Conservation (phyloP, 2,797 vertebrate species). For the Gila robusta region DNA sequence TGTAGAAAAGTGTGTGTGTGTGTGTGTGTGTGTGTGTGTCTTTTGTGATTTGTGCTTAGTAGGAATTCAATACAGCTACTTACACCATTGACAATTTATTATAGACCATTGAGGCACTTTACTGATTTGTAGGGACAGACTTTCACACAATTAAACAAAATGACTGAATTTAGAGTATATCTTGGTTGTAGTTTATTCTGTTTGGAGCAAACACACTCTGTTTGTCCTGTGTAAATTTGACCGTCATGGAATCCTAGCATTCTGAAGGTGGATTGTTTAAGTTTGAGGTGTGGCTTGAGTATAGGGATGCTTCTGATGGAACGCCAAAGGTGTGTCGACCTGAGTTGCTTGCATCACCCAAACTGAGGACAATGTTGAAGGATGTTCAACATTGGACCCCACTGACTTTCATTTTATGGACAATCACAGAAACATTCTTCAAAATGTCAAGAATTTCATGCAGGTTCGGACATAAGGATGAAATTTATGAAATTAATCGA, state of each 20-base stretch:
- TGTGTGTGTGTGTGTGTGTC: neutral
- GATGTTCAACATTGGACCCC: neutral
- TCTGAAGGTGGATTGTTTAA: constrained; percentile 23
- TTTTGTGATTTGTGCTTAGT: constrained; percentile 26
- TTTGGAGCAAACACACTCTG: no score
- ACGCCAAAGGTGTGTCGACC: constrained; percentile 17
- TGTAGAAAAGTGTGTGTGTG: neutral
- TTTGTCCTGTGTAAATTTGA: constrained; percentile 22
- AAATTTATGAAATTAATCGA: no score
- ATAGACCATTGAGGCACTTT: constrained; percentile 25
- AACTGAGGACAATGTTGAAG: neutral
- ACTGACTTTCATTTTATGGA: neutral
- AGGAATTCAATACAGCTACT: constrained; percentile 23
- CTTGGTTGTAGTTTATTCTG: neutral
- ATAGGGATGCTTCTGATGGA: constrained; percentile 3
- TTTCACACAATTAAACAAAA: neutral
- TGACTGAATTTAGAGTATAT: neutral
- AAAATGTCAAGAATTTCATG: no score
- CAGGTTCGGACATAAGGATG: neutral
- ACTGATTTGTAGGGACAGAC: constrained; percentile 3
- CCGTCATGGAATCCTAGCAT: neutral
- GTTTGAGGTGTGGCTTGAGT: constrained; percentile 15
- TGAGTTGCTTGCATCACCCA: neutral
- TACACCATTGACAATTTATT: constrained; percentile 14
- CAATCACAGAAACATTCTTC: neutral